Evolutionary conservation across 2,113 vertebrate species (phyloP), one percentile per base, ranked within the genome.

Genomic region (Esox niger): DNA sequence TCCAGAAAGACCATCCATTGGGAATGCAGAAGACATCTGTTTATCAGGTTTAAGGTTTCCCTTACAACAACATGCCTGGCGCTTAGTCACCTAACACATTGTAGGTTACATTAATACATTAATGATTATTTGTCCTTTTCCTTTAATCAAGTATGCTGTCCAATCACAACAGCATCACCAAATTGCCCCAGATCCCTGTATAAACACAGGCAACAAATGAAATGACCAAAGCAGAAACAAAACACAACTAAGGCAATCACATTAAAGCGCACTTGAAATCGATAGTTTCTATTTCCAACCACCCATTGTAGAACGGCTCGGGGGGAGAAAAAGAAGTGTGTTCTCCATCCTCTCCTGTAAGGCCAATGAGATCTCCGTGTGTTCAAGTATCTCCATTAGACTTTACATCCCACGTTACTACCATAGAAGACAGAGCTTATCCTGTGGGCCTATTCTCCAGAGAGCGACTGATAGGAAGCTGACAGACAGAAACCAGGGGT

Each of bases 301-400:
- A 74, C 62, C 78, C 74, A 80, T 70, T 73, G 72, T 79, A 71
- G 84, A 75, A 82, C 62, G 25, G 66, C 69, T 78, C 68, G 66
- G 2, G 62, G 82, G 55, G 71, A 57, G 55, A 27, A 70, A n/a
- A 73, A 72, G 69, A 71, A 65, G 68, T 79, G 81, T 76, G 77
- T 84, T 81, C 79, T 78, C 75, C 77, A 71, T 76, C 77, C 70
- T 68, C 74, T 75, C 77, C 64, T 66, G 71, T 66, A 67, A 86
- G 86, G 86, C 85, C 84, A 83, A 66, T 79, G 79, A 76, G 80
- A 87, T 82, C 88, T 88, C 86, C 88, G 57, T 80, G 81, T 82
- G 81, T 80, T 85, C 76, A 88, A 77, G 88, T 84, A 85, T 77
- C 85, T 74, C 66, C 73, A 80, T 78, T 71, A 77, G 77, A 82